phyloP scores from a whole-genome alignment of 2,888 invertebrate species.

The Caenorhabditis sinica region DNA sequence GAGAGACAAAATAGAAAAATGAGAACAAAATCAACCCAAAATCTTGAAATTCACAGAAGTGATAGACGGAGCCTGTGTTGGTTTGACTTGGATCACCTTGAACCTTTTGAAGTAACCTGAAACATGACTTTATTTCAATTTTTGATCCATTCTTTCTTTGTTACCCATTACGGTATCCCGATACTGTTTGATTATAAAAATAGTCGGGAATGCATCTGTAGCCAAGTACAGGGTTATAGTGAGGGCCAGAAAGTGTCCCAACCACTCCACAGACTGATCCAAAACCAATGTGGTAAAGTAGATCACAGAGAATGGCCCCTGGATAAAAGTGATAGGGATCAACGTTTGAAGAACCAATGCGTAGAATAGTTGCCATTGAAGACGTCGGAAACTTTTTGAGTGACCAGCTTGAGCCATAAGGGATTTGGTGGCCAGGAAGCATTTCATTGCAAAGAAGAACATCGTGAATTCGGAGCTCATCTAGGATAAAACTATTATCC shows the following conservation, averaged over 20 bases:
- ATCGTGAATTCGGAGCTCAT: slow-evolving; percentile 24
- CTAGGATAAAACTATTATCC: not conserved
- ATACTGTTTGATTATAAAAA: slow-evolving; percentile 46
- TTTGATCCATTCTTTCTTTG: not conserved
- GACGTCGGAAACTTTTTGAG: slow-evolving; percentile 31
- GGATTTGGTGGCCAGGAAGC: slow-evolving; percentile 22
- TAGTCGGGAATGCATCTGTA: slow-evolving; percentile 38
- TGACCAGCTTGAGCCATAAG: slow-evolving; percentile 11
- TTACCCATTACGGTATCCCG: slow-evolving; percentile 30
- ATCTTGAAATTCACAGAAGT: slow-evolving; percentile 17
- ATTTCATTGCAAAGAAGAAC: slow-evolving; percentile 30
- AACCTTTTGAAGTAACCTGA: slow-evolving; percentile 15
- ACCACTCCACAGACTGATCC: not conserved
- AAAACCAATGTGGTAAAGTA: slow-evolving; percentile 5
- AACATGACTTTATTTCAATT: not conserved
- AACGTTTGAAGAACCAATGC: slow-evolving; percentile 37
- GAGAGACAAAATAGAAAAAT: not conserved
- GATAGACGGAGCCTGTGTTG: not conserved
- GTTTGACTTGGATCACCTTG: slow-evolving; percentile 27
- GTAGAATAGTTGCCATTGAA: slow-evolving; percentile 51
- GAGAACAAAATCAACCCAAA: not conserved
- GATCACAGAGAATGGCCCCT: slow-evolving; percentile 33
- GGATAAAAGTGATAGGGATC: slow-evolving; percentile 48
- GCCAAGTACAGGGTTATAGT: slow-evolving; percentile 40
- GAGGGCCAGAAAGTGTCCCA: slow-evolving; percentile 29